phyloP scores from a whole-genome alignment of 2,113 vertebrate genomes.

The Xiphorhynchus elegans region DNA sequence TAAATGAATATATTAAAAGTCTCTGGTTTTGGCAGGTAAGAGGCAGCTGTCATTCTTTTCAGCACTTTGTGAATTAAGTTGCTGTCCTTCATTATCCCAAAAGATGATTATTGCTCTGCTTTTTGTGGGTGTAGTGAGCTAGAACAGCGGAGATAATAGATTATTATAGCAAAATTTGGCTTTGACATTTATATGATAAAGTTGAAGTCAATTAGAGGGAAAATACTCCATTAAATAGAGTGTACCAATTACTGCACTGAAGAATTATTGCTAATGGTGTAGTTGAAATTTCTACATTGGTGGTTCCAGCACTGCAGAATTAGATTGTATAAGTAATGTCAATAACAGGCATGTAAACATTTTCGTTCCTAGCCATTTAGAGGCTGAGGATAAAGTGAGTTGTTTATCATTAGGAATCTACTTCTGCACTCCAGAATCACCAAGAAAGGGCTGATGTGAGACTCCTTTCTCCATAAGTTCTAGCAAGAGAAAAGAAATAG shows the following conservation, averaged over 20 bases:
- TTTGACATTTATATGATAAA: conserved; percentile 81
- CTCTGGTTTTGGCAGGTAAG: conserved; percentile 46
- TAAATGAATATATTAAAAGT: conserved; percentile 58
- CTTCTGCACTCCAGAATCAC: background rate
- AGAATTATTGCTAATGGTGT: conserved; percentile 72
- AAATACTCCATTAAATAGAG: conserved; percentile 79
- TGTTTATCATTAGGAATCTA: background rate
- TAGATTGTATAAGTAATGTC: conserved; percentile 31
- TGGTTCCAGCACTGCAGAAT: conserved; percentile 50
- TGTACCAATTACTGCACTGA: conserved; percentile 74
- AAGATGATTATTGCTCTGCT: conserved; percentile 68
- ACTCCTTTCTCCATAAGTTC: background rate
- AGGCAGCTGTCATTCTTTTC: conserved; percentile 45
- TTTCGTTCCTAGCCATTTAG: conserved; percentile 28
- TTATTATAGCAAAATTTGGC: conserved; percentile 78
- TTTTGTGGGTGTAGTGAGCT: conserved; percentile 67
- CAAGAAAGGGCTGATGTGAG: background rate
- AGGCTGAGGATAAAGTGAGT: background rate
- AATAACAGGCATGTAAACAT: conserved; percentile 59
- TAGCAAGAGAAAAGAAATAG: background rate
- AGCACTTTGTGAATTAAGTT: conserved; percentile 58
- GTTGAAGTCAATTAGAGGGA: conserved; percentile 82
- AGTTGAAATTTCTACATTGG: conserved; percentile 76
- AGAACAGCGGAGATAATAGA: conserved; percentile 78
- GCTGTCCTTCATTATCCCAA: conserved; percentile 63